Conservation (phyloP, 2,797 vertebrate species). For the Micromesistius poutassou region DNA sequence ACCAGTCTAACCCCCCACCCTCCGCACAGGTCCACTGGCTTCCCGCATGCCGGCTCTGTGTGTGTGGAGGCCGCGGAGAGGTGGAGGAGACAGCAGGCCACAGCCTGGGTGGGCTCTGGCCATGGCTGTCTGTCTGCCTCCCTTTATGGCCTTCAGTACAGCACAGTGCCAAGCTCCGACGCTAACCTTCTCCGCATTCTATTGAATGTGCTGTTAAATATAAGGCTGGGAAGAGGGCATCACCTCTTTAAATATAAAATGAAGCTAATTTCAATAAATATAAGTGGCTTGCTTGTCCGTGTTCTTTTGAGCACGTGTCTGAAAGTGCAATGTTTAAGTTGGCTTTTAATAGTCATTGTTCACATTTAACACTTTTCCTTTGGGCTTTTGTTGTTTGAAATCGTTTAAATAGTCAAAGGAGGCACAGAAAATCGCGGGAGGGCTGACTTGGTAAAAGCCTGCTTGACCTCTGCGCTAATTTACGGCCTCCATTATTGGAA, state of each 20-base stretch:
- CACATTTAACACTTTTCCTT: neutral
- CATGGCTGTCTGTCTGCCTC: constrained; percentile 26
- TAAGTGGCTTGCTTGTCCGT: neutral
- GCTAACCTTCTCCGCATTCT: constrained; percentile 25
- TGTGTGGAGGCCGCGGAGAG: constrained; percentile 43
- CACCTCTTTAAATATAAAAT: constrained; percentile 19
- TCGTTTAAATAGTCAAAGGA: constrained; percentile 24
- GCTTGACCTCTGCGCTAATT: constrained; percentile 28
- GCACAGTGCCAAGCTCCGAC: constrained; percentile 34
- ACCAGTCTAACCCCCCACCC: constrained; percentile 13
- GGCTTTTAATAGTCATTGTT: neutral
- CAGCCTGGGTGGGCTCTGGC: constrained; percentile 76
- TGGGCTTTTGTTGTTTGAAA: neutral
- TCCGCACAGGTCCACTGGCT: neutral
- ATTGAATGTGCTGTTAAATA: constrained; percentile 55
- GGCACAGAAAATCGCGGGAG: constrained; percentile 22
- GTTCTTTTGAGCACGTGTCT: neutral
- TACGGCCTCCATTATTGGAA: constrained; percentile 37
- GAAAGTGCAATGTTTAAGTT: neutral
- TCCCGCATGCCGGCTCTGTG: constrained; percentile 66
- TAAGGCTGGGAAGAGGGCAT: constrained; percentile 36
- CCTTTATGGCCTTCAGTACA: constrained; percentile 48
- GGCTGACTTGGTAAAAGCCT: constrained; percentile 22
- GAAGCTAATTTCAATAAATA: neutral
- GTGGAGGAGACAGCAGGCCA: constrained; percentile 66